phyloP scores from a whole-genome alignment of 2,113 vertebrate genomes.

The Dunckerocampus dactyliophorus region DNA sequence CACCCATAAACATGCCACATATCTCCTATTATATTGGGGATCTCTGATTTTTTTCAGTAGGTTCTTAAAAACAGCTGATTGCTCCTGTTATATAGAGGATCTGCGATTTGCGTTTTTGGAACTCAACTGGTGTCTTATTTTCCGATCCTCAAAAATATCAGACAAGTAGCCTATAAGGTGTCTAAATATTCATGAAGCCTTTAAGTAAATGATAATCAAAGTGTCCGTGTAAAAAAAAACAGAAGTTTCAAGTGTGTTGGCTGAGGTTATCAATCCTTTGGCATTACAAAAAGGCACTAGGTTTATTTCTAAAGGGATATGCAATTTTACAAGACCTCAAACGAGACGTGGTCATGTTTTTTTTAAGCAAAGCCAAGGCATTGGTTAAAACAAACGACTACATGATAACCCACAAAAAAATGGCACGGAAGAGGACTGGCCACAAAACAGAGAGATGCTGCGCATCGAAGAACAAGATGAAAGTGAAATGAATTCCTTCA shows the following conservation, averaged over 20 bases:
- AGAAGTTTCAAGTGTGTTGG: neutral
- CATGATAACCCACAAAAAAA: conserved; percentile 12
- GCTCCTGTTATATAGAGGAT: no score
- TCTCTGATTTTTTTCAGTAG: no score
- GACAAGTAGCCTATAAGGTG: neutral
- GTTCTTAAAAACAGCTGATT: no score
- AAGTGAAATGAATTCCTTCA: conserved; percentile 45
- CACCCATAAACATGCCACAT: no score
- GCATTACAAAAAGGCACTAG: conserved; percentile 13
- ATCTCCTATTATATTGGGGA: no score
- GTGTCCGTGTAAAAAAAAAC: conserved; percentile 24
- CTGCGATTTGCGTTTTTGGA: neutral
- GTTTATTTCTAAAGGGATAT: neutral
- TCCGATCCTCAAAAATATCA: neutral
- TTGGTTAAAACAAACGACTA: conserved; percentile 19
- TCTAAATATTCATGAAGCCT: neutral
- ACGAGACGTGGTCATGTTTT: conserved; percentile 7
- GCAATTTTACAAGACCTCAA: conserved; percentile 3
- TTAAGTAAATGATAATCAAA: neutral
- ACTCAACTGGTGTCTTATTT: neutral
- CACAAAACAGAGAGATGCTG: conserved; percentile 4
- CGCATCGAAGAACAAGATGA: conserved; percentile 32
- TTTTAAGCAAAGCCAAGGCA: conserved; percentile 25
- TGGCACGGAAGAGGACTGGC: conserved; percentile 5
- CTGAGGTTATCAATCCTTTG: conserved; percentile 5